Conservation (phyloP, 2,797 vertebrate species). For the Malurus splendens region DNA sequence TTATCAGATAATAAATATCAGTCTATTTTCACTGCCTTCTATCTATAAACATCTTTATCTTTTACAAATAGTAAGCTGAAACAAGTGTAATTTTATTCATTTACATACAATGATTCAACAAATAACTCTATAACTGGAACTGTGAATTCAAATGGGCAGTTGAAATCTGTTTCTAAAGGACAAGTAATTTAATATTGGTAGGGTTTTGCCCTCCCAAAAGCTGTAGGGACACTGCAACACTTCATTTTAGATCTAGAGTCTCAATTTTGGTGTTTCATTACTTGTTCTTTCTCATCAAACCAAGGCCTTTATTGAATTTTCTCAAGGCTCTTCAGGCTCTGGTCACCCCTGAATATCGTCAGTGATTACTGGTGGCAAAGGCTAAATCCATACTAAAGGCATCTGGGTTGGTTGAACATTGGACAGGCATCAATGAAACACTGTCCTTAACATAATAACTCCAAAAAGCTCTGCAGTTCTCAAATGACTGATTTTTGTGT, state of each 20-base stretch:
- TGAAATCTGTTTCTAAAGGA: not conserved
- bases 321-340: not conserved
- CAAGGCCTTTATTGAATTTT: not conserved
- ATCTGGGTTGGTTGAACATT: not conserved
- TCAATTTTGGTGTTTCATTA: not conserved
- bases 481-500: not conserved
- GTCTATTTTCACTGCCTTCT: not conserved
- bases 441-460: not conserved
- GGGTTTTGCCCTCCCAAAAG: not conserved
- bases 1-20: not conserved
- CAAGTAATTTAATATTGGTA: not conserved
- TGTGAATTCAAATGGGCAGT: not conserved
- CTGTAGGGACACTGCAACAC: accelerated
- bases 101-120: not conserved
- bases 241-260: not conserved
- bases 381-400: not conserved
- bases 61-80: not conserved
- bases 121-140: not conserved
- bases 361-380: not conserved
- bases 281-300: not conserved
- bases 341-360: not conserved
- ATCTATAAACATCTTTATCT: constrained; percentile 3
- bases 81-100: not conserved
- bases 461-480: not conserved
- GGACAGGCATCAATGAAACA: not conserved